Evolutionary conservation across 2,888 invertebrate species (phyloP).

Genomic region (Thelaira solivaga): DNA sequence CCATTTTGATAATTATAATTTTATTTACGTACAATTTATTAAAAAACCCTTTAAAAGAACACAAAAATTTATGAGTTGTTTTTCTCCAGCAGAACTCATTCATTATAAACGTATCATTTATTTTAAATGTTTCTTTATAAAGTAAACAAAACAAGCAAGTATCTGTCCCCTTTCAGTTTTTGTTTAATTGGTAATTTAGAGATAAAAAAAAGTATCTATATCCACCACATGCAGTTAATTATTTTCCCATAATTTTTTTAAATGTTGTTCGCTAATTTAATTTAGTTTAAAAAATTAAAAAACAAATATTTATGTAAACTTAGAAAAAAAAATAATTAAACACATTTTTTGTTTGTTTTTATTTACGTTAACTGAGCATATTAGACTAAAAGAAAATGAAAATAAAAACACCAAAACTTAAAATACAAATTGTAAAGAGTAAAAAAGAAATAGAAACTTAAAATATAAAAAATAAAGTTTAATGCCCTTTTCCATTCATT

Average conservation of each 20-base stretch:
- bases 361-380: not conserved
- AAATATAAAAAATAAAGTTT: too few relatives aligned
- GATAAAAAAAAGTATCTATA: too few relatives aligned
- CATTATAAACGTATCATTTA: not conserved
- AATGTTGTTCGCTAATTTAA: not conserved
- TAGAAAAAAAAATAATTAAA: constrained; percentile 5
- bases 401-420: not conserved
- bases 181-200: too few relatives aligned
- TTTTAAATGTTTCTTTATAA: not conserved
- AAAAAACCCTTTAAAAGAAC: not conserved
- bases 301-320: not conserved
- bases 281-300: constrained; percentile 35
- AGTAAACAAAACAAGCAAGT: too few relatives aligned
- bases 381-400: constrained; percentile 34
- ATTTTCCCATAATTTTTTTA: constrained; percentile 29
- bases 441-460: too few relatives aligned
- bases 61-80: constrained; percentile 9
- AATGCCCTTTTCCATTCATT: too few relatives aligned
- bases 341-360: too few relatives aligned
- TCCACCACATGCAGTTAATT: not conserved
- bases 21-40: constrained; percentile 19
- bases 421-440: not conserved
- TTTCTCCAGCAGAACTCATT: not conserved
- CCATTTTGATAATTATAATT: constrained; percentile 26
- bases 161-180: too few relatives aligned